phyloP scores from a whole-genome alignment of 1,140 invertebrate species.

The Homarus americanus region DNA sequence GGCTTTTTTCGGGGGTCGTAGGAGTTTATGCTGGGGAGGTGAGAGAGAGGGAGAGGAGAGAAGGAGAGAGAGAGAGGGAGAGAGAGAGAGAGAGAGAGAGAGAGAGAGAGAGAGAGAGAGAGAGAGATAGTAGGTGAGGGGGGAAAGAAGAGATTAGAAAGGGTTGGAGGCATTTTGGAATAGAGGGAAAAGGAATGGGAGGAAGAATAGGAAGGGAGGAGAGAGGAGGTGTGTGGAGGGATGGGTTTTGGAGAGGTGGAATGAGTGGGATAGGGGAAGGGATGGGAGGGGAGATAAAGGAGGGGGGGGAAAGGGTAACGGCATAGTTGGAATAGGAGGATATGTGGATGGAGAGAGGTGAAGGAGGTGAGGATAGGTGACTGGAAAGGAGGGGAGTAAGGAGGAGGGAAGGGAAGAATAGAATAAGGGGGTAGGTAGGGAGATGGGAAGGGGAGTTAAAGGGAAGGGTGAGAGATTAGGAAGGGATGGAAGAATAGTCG shows the following conservation, averaged over 20 bases:
- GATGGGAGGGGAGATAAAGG: background rate
- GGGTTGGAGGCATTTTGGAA: no score
- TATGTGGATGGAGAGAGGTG: no score
- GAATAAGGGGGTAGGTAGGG: no score
- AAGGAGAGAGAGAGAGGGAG: constrained; percentile 5
- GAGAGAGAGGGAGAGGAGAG: background rate
- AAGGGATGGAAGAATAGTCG: no score
- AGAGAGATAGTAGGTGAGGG: background rate
- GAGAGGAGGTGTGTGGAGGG: constrained; percentile 3
- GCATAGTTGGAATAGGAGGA: background rate
- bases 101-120: constrained; percentile 32
- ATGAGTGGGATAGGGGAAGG: background rate
- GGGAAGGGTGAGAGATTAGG: background rate
- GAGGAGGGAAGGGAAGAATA: no score
- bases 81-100: constrained; percentile 34
- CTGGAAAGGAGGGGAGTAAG: background rate
- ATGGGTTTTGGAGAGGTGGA: constrained; percentile 7
- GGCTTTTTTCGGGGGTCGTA: background rate
- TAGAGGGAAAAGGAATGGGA: no score
- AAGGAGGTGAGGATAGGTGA: no score
- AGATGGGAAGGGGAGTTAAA: background rate
- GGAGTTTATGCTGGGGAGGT: background rate
- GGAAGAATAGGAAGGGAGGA: background rate
- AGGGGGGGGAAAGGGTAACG: background rate
- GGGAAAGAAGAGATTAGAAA: background rate